These are phyloP conservation scores for Rhagium mordax DNA, from an alignment of 2,888 invertebrate genomes.

Conservation along the genomic window DNA sequence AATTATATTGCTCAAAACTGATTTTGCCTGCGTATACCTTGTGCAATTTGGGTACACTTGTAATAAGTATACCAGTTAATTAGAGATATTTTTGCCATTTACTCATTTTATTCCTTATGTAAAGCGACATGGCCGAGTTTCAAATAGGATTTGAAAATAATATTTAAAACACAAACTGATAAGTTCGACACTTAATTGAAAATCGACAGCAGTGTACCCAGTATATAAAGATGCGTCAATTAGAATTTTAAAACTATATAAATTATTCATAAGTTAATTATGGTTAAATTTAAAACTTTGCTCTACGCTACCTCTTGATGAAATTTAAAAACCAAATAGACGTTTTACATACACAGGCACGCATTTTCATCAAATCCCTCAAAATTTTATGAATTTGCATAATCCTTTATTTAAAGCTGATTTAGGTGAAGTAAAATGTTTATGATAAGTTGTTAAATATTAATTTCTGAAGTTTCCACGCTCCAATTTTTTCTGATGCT, in stretches of 20 bases:
- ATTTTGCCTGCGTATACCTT: too few relatives aligned
- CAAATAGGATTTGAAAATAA: too few relatives aligned
- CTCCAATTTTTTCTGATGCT: not conserved
- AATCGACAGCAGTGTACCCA: not conserved
- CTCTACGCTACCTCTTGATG: conserved; percentile 15
- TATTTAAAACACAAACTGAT: too few relatives aligned
- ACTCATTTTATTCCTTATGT: too few relatives aligned
- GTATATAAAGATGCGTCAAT: not conserved
- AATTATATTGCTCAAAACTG: too few relatives aligned
- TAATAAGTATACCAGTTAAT: too few relatives aligned
- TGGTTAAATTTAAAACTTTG: conserved; percentile 36
- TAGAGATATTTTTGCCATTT: too few relatives aligned
- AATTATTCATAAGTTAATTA: conserved; percentile 47
- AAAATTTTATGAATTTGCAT: conserved; percentile 5
- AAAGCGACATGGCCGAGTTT: too few relatives aligned
- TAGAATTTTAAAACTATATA: conserved; percentile 16
- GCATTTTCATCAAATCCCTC: conserved; percentile 16
- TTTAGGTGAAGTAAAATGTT: conserved; percentile 3
- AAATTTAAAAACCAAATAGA: conserved; percentile 42
- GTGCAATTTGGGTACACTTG: too few relatives aligned
- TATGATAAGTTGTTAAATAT: not conserved
- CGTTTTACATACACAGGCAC: conserved; percentile 12
- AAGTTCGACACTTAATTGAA: too few relatives aligned
- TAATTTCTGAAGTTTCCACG: not conserved
- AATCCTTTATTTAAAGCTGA: conserved; percentile 7